Evolutionary conservation across 2,888 invertebrate genomes (phyloP), one percentile per base, ranked within the genome.

Genomic region (Tetranychus truncatus): DNA sequence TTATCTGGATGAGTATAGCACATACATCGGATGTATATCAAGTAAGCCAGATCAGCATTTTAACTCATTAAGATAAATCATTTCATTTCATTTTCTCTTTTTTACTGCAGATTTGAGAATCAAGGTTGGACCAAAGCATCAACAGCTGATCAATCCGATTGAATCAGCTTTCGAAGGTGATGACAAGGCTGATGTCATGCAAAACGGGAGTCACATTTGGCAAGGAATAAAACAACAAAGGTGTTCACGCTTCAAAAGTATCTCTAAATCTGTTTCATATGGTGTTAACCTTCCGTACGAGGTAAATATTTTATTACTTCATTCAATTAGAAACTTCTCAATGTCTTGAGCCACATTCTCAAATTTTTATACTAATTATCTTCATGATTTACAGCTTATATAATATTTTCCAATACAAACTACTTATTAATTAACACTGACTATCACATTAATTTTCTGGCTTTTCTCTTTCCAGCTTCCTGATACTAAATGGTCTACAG

Each of bases 401-500:
- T 34, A 34, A 34, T 34, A 34, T 34, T 34, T 34, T 3, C 4
- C 34, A 34, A 34, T 34, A 5, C 34, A 1, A 34, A 34, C 3
- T 5, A 34, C 34, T 34, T 3, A 34, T 4, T 34, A 21, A 67
- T 67, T 21, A 4, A 6, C n/a, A 0, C 7, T 66, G 6, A 7
- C 9, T 18, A 66, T 20, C 11, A 69, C 3, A 67, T n/a, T 69
- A 69, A 69, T 69, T 69, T 1, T 69, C 20, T 69, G 9, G 11
- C 11, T 11, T 21, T 69, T 21, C n/a, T 69, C 34, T 21, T 69
- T 69, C 6, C 8, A 69, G 69, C 69, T 69, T 3, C 20, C 21
- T 21, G 69, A 69, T 20, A 21, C 5, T 24, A 15, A 74, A n/a
- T 67, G 75, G 76, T 66, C 75, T 15, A 79, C 79, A 0, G 75